Percentiles rank a stretch among this genome's conserved stretches.
Evolutionary conservation across 2,888 invertebrate species (phyloP).

Genomic region (Perizoma flavofasciatum): DNA sequence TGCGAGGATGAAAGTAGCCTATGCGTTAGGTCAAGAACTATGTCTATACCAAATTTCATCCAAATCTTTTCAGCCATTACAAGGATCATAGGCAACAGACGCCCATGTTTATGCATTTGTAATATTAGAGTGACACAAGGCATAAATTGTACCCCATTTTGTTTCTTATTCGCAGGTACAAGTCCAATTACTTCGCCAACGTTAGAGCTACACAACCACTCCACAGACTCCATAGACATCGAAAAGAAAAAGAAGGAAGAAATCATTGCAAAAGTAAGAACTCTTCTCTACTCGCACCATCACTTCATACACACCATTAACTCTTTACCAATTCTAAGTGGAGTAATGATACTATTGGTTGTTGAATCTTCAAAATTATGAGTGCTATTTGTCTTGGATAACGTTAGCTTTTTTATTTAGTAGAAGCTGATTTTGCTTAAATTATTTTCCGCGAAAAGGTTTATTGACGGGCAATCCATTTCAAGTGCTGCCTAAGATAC

Average conservation of each 20-base stretch:
- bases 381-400: slow-evolving; percentile 62
- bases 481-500: slow-evolving; percentile 33
- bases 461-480: slow-evolving; percentile 35
- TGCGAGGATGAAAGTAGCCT: no score
- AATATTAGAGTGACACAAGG: no score
- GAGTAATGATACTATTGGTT: slow-evolving; percentile 58
- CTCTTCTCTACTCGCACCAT: slow-evolving; percentile 10
- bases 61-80: no score
- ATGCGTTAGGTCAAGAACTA: no score
- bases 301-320: slow-evolving; percentile 53
- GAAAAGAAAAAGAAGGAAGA: slow-evolving; percentile 88
- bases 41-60: no score
- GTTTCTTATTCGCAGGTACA: slow-evolving; percentile 73
- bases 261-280: slow-evolving; percentile 80
- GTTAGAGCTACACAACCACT: slow-evolving; percentile 88
- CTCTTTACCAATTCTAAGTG: slow-evolving; percentile 61
- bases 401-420: slow-evolving; percentile 32
- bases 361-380: slow-evolving; percentile 49
- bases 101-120: no score
- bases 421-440: slow-evolving; percentile 27
- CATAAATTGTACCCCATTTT: slow-evolving; percentile 4
- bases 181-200: slow-evolving; percentile 91
- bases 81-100: no score
- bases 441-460: slow-evolving; percentile 33
- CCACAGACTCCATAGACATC: slow-evolving; percentile 89